Evolutionary conservation across 2,797 vertebrate species (phyloP).

Genomic region (Myotis pilosus): DNA sequence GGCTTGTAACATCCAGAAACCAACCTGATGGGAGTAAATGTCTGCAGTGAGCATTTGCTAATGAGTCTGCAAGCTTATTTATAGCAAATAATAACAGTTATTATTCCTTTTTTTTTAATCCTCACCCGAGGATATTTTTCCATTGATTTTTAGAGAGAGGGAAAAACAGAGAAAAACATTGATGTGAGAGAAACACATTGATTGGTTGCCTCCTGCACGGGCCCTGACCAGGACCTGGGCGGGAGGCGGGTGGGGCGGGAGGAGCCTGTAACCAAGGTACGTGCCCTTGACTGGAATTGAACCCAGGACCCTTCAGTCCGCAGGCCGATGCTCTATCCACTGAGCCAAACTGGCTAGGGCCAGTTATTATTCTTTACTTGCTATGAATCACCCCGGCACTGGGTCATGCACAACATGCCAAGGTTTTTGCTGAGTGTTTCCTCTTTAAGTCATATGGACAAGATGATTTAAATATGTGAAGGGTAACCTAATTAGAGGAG

Average conservation of each 20-base stretch:
- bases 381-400: background rate
- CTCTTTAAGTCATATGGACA: conserved; percentile 39
- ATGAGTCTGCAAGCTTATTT: conserved; percentile 41
- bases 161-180: too few relatives aligned
- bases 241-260: too few relatives aligned
- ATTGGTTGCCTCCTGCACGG: too few relatives aligned
- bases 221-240: too few relatives aligned
- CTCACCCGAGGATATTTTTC: too few relatives aligned
- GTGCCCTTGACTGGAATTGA: too few relatives aligned
- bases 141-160: too few relatives aligned
- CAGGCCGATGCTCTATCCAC: too few relatives aligned
- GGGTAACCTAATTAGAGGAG: conserved; percentile 46
- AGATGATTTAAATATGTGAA: conserved; percentile 50
- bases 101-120: conserved; percentile 65
- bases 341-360: too few relatives aligned
- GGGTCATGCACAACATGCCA: background rate
- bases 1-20: background rate
- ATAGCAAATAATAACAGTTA: conserved; percentile 59
- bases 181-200: too few relatives aligned
- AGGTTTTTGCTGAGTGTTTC: conserved; percentile 42
- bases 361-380: conserved; percentile 61
- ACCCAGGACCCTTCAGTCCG: too few relatives aligned
- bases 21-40: conserved; percentile 25
- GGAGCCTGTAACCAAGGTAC: too few relatives aligned
- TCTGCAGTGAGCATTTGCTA: conserved; percentile 44